Evolutionary conservation across 2,113 vertebrate genomes (phyloP), one percentile per base, ranked within the genome.

Genomic region (Pardalotus punctatus): DNA sequence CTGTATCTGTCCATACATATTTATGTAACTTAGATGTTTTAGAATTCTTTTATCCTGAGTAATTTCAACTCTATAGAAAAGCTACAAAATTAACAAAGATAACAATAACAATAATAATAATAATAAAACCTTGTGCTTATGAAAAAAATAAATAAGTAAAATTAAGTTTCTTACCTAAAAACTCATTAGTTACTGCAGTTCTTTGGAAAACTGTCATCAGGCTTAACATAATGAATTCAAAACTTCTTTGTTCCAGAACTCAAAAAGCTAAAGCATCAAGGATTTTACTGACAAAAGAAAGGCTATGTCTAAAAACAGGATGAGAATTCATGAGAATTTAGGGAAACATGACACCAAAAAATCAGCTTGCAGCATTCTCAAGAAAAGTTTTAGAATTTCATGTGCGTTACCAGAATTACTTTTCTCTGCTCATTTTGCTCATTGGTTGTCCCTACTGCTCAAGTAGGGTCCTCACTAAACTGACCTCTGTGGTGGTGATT

Each of bases 61-160:
- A 95, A 97, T 96, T 97, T 95, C 87, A 96, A 91, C 87, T 94
- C n/a, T 40, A 95, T 50, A 93, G 85, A 97, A 95, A 95, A 96
- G 45, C 42, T 82, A 81, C 58, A 96, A 95, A 97, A 94, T 81
- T 67, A 96, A 93, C 48, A 96, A 91, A 73, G 25, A 21, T 48
- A 28, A 40, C 87, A 93, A 50, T 12, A 40, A 40, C 12, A 40
- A 45, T 45, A 43, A 47, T 38, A 57, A 35, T 80, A 96, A 73
- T 71, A 92, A 94, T 86, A 95, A n/a, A 93, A 91, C 33, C 29
- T 79, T 71, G 5, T 56, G 25, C 5, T 48, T 72, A 33, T 5
- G 29, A 33, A 50, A 57, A 57, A 84, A 88, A 77, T 36, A 71
- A 89, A 67, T 21, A 80, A 28, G 8, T 38, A 66, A 94, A 95